Conservation (phyloP, 92 coral and sea anemone species). For the Muricea muricata region DNA sequence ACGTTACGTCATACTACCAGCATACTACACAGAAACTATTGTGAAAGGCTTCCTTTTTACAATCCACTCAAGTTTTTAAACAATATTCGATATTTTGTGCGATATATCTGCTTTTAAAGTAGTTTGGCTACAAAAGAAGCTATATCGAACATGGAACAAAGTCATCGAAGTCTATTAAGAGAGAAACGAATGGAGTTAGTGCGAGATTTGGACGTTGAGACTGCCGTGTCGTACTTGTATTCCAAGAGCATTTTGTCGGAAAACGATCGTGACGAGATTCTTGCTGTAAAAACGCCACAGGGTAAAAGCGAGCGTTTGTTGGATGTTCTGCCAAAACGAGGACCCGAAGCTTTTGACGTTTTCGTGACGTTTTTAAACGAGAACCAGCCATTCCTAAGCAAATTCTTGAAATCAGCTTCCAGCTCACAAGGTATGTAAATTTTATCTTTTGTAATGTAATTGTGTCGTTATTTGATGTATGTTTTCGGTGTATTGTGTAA, state of each 20-base stretch:
- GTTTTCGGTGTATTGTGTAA: too few relatives aligned
- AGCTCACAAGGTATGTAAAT: background rate
- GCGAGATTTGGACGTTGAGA: constrained; percentile 68
- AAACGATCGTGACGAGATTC: constrained; percentile 71
- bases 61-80: too few relatives aligned
- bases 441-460: background rate
- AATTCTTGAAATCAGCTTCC: background rate
- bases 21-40: too few relatives aligned
- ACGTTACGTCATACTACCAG: too few relatives aligned
- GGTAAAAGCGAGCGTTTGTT: constrained; percentile 60
- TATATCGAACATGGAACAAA: constrained; percentile 53
- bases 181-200: constrained; percentile 59
- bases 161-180: constrained; percentile 64
- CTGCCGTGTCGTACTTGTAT: constrained; percentile 57
- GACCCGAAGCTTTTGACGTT: constrained; percentile 58
- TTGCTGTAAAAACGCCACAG: constrained; percentile 45
- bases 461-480: background rate
- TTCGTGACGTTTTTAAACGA: constrained; percentile 62
- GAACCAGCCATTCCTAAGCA: constrained; percentile 52
- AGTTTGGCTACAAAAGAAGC: background rate
- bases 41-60: too few relatives aligned
- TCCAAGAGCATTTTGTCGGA: constrained; percentile 39
- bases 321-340: constrained; percentile 70
- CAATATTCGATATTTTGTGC: background rate
- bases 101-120: background rate